Base-by-base conservation (phyloP, 1,140 invertebrate genomes). In the Plectrocnemia conspersa region DNA sequence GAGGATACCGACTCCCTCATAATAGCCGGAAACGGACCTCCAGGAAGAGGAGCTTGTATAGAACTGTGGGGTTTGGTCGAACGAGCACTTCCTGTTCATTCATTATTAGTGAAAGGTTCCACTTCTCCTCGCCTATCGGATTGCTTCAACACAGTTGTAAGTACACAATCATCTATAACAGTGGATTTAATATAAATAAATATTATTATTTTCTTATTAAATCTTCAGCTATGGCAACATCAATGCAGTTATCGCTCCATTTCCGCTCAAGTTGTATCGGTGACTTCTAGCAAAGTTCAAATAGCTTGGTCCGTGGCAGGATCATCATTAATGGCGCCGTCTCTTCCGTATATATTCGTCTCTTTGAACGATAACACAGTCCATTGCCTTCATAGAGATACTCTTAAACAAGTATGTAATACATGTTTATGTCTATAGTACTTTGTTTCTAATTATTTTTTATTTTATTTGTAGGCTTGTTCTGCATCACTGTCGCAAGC, bases 41-140 rank as follows among this genome's bases (percentile, higher is more conserved):
- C 46, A 1, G 77, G 76, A 5, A 76, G 71, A 22, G 77, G 79
- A 11, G 84, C 85, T 64, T 80, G 84, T 36, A 75, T 94, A 11
- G 88, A 93, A 67, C 78, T 93, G 4, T 96, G 92, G 91, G 88
- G 91, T 63, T 71, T 94, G 4, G 77, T 83, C 4, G 88, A 93
- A 64, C 84, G 90, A 38, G 77, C 84, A 3, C 79, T 90, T 52
- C 80, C 80, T 0, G 79, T 93, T 0, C 88, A 93, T 68, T 86
- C 88, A 58, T 65, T 91, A 19, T 82, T 90, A 38, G 68, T 60
- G 55, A 78, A 71, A 69, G 69, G 70, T 18, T 13, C 46, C 41
- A 62, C 64, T 18, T 66, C 67, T 23, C 9, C 52, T 29, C 21
- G 66, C 0, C 58, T 60, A 13, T 70, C 74, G 32, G 82, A 86